Conservation (phyloP, 2,113 vertebrate species). For the Cyanoliseus patagonus region DNA sequence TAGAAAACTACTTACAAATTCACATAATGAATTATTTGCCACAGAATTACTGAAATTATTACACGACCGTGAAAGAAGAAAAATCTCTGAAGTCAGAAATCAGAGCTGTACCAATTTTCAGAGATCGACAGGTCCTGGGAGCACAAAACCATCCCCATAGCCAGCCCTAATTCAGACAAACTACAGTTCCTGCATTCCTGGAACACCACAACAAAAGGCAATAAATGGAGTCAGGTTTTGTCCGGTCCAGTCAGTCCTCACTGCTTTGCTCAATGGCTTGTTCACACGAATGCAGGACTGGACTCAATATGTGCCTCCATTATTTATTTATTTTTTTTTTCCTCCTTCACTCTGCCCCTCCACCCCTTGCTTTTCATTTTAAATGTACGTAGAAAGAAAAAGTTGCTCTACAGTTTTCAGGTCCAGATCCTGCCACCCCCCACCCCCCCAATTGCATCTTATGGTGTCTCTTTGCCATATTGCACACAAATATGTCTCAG, state of each 20-base stretch:
- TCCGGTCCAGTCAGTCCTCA: not conserved
- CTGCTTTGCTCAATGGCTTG: conserved; percentile 21
- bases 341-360: not conserved
- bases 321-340: not conserved
- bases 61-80: not conserved
- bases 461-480: not conserved
- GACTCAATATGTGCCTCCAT: not conserved
- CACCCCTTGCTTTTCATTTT: not conserved
- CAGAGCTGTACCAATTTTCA: not conserved
- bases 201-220: conserved; percentile 41
- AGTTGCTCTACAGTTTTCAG: not conserved
- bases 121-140: not conserved
- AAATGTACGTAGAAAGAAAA: not conserved
- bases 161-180: not conserved
- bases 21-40: not conserved
- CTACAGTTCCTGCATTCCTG: conserved; percentile 31
- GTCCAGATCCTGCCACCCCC: not conserved
- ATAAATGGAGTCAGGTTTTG: conserved; percentile 43
- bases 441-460: not conserved
- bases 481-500: conserved; percentile 10
- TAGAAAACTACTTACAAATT: not conserved
- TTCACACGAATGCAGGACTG: not conserved
- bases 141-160: not conserved
- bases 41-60: not conserved
- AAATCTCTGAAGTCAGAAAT: not conserved